A percentile compares a stretch with the other conserved stretches of the same genome.
Conservation (phyloP, 92 coral and sea anemone species). For the Parazoanthus darwini region DNA sequence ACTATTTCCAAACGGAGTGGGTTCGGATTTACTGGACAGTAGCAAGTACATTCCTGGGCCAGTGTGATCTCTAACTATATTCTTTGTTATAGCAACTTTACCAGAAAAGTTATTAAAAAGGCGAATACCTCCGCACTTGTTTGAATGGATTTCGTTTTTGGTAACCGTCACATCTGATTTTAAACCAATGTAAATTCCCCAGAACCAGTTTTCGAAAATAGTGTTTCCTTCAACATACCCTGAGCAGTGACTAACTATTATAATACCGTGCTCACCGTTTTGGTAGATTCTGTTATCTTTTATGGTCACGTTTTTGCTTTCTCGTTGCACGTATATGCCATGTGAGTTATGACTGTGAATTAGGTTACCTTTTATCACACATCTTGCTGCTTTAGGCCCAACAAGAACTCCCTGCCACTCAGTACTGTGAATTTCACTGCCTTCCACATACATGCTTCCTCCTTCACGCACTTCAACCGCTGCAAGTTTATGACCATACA, state of each 20-base stretch:
- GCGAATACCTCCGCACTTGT: constrained; percentile 26
- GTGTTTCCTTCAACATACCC: not conserved
- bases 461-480: constrained; percentile 1
- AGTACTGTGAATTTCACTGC: not conserved
- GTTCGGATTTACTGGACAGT: too few species aligned
- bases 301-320: not conserved
- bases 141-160: not conserved
- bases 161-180: not conserved
- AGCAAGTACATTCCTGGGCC: not conserved
- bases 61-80: not conserved
- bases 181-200: not conserved
- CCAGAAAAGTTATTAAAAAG: not conserved
- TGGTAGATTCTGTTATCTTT: not conserved
- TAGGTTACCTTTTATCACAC: not conserved
- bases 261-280: constrained; percentile 28
- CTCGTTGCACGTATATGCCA: not conserved
- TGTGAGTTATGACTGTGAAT: not conserved
- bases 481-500: not conserved
- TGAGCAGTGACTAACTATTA: not conserved
- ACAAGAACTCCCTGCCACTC: constrained; percentile 13
- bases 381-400: not conserved
- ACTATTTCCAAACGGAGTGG: too few species aligned
- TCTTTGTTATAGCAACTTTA: not conserved
- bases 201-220: constrained; percentile 27
- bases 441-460: not conserved